Evolutionary conservation across 2,888 invertebrate species (phyloP), one percentile per base, ranked within the genome.

Genomic region (Agrochola lota): DNA sequence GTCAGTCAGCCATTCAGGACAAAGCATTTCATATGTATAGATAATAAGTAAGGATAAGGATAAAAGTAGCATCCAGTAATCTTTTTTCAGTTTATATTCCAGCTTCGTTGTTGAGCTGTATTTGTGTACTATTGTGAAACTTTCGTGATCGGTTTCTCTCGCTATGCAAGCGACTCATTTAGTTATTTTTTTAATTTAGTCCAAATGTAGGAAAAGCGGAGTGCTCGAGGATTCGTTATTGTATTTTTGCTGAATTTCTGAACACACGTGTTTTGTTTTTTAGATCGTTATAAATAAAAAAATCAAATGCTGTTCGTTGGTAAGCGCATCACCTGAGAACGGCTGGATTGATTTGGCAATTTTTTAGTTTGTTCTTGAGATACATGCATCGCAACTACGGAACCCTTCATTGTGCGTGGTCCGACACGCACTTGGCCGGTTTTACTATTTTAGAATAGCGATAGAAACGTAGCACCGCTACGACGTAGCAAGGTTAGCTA

Each of bases 61-160:
- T 15, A 15, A 30, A 26, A 23, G 43, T 71, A 67, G 49, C 67
- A 77, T 84, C 77, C 30, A 83, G 74, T 2, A 74, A 57, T 49
- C 62, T 62, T 60, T 49, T 52, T 49, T 49, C n/a, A 35, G 46
- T 72, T 64, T 30, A 40, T 7, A 30, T 46, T 84, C 40, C 35
- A 20, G n/a, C 9, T 23, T 62, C 66, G 73, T 74, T 80, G 83
- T 81, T 74, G 83, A 64, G 70, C 66, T 76, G 71, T 71, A 67
- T 78, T 77, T 71, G 74, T 78, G 57, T 70, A 78, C 66, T 77
- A 86, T 88, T 91, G 90, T 91, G 88, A 87, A 91, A 90, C 89
- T 91, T 91, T 89, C 80, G 89, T 90, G 91, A 91, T 91, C 90
- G 88, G 89, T 89, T 92, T 90, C 88, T 83, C 87, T 81, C 86